phyloP scores from a whole-genome alignment of 1,140 invertebrate genomes.

The Drosophila navojoa region DNA sequence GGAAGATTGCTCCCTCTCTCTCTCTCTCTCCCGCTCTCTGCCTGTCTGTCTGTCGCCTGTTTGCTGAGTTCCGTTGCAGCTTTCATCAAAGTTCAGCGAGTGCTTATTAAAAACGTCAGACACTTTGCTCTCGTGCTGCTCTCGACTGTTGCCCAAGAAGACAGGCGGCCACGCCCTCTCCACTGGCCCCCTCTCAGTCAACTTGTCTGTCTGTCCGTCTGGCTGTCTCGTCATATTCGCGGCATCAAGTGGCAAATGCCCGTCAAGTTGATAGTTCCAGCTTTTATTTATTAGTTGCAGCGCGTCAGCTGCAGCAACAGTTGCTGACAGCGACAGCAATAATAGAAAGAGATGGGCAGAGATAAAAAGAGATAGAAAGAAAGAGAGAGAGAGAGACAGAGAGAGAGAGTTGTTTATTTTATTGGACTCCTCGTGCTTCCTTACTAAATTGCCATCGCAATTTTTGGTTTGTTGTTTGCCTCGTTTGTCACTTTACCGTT shows the following conservation, averaged over 20 bases:
- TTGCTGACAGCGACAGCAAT: constrained; percentile 6
- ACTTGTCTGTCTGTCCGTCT: constrained; percentile 2
- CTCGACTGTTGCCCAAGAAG: constrained; percentile 8
- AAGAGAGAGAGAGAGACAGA: neutral
- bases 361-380: neutral
- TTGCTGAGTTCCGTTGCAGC: constrained; percentile 19
- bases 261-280: constrained; percentile 32
- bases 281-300: constrained; percentile 44
- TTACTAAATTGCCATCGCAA: constrained; percentile 3
- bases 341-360: neutral
- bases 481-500: constrained; percentile 20
- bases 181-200: neutral
- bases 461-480: constrained; percentile 27
- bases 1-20: no score
- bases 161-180: constrained; percentile 4
- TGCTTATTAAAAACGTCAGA: constrained; percentile 70
- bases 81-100: constrained; percentile 67
- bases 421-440: neutral
- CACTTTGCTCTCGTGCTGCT: constrained; percentile 23
- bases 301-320: constrained; percentile 3
- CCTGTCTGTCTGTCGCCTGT: constrained; percentile 4
- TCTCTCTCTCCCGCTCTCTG: constrained; percentile 3
- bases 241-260: constrained; percentile 32
- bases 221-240: constrained; percentile 40
- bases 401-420: rapidly evolving